phyloP scores from a whole-genome alignment of 2,113 vertebrate species.

The Lasiurus cinereus region DNA sequence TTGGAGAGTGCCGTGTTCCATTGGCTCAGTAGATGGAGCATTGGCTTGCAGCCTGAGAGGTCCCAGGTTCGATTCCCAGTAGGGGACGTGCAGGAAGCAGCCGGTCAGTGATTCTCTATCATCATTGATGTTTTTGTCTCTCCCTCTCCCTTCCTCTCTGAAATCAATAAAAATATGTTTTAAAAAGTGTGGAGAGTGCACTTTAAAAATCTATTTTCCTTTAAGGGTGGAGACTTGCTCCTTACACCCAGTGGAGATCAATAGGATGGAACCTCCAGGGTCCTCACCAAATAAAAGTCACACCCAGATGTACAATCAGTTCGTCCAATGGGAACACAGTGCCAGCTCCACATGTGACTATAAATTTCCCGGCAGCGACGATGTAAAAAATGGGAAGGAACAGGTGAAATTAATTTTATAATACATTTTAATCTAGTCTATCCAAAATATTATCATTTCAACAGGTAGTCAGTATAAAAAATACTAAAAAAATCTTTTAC shows the following conservation, averaged over 20 bases:
- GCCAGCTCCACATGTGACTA: background rate
- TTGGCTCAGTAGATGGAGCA: too few relatives aligned
- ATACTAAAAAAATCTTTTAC: background rate
- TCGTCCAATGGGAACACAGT: background rate
- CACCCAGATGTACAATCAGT: background rate
- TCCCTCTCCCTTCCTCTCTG: too few relatives aligned
- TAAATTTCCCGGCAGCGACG: background rate
- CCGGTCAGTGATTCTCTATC: too few relatives aligned
- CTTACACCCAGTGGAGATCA: background rate
- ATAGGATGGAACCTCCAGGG: background rate
- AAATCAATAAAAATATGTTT: too few relatives aligned
- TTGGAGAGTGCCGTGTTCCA: background rate
- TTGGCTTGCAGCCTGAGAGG: too few relatives aligned
- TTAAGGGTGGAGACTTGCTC: background rate
- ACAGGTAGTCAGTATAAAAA: background rate
- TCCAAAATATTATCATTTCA: background rate
- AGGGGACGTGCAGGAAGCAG: too few relatives aligned
- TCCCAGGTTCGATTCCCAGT: too few relatives aligned
- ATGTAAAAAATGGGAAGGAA: slow-evolving; percentile 3
- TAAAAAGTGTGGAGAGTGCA: background rate
- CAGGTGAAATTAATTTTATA: background rate
- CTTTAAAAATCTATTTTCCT: background rate
- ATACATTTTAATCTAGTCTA: background rate
- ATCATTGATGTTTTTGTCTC: too few relatives aligned
- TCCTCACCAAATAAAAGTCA: background rate